phyloP scores from a whole-genome alignment of 1,140 invertebrate species.

The Drosophila setifemur region DNA sequence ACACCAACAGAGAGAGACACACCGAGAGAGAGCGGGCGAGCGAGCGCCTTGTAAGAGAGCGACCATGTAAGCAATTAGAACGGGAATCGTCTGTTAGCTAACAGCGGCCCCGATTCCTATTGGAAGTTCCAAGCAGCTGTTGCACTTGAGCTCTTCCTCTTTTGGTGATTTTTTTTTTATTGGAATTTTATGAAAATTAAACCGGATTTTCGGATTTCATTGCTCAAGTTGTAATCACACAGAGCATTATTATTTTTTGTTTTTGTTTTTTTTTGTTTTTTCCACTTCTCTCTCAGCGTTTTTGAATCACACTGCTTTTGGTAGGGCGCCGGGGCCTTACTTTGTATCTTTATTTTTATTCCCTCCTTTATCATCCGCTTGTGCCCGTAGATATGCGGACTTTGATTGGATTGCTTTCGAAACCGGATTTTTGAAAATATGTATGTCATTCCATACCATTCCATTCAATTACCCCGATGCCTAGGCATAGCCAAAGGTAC shows the following conservation, averaged over 20 bases:
- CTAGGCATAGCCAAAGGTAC: conserved; percentile 7
- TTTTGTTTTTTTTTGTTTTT: conserved; percentile 15
- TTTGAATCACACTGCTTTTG: conserved; percentile 33
- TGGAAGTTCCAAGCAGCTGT: conserved; percentile 36
- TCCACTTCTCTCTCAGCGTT: conserved; percentile 17
- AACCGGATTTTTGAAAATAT: conserved; percentile 72
- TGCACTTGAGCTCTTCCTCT: conserved; percentile 25
- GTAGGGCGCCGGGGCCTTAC: conserved; percentile 41
- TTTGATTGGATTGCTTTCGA: conserved; percentile 68
- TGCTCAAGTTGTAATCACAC: conserved; percentile 49
- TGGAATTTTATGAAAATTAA: conserved; percentile 62
- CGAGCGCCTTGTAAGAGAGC: too few species aligned
- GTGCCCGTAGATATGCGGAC: background rate
- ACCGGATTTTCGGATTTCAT: conserved; percentile 63
- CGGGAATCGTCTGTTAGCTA: conserved; percentile 64
- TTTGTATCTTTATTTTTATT: conserved; percentile 13
- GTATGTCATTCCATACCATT: conserved; percentile 46
- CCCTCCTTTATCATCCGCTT: conserved; percentile 28
- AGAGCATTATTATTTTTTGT: conserved; percentile 29
- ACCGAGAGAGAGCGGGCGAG: conserved; percentile 5
- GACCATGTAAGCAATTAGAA: conserved; percentile 73
- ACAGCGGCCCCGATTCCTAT: conserved; percentile 64
- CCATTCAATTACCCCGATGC: conserved; percentile 40
- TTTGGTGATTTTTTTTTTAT: conserved; percentile 36
- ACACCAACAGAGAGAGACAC: background rate